phyloP scores from a whole-genome alignment of 2,113 vertebrate species.

The Telmatochromis sp. region DNA sequence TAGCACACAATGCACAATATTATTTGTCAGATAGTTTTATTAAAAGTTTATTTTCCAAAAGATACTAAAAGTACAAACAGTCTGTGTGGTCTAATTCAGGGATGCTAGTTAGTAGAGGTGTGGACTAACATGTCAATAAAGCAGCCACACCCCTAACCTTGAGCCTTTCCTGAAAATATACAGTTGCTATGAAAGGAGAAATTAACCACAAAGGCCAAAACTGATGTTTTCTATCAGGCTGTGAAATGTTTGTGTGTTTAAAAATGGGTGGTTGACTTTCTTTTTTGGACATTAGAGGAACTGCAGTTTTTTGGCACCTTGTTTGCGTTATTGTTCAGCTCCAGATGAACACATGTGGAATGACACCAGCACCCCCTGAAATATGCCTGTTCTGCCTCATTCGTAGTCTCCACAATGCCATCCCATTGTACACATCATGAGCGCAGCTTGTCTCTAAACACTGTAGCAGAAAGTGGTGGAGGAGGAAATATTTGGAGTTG shows the following conservation, averaged over 20 bases:
- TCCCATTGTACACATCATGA: background rate
- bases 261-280: background rate
- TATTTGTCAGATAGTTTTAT: background rate
- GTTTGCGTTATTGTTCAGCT: background rate
- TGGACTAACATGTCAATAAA: background rate
- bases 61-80: background rate
- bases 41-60: background rate
- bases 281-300: background rate
- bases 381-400: background rate
- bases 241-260: background rate
- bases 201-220: background rate
- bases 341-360: background rate
- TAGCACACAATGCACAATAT: background rate
- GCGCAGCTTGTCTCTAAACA: background rate
- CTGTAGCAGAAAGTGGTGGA: background rate
- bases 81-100: background rate
- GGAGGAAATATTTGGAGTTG: background rate
- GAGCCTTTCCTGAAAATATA: background rate
- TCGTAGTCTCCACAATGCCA: background rate
- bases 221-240: background rate
- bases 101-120: background rate
- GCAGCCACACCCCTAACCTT: background rate
- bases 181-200: background rate
- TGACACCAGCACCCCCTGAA: background rate
- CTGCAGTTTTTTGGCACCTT: background rate